Base-by-base conservation (phyloP, 2,797 vertebrate species). In the Sebastes elongatus region DNA sequence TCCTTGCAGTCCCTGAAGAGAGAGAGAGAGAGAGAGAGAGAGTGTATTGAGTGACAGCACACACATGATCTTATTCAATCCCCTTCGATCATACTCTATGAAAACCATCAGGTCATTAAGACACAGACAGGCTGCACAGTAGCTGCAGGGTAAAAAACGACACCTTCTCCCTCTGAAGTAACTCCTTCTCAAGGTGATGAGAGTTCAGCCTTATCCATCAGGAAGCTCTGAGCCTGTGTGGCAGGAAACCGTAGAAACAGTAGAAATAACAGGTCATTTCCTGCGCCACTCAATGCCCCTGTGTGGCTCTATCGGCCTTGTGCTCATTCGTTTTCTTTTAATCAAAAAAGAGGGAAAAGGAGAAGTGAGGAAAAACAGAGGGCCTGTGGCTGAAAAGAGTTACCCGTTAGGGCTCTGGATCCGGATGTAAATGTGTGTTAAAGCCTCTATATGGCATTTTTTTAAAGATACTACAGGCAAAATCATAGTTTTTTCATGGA, bases 1-100 rank as follows among this genome's bases (percentile, higher is more conserved):
- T 89, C 98, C 98, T 73, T 95, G 95, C 25, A 96, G 95, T 86
- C 98, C 98, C 98, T 99, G 80, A 59, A 82, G 76, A 90, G 69
- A 90, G 52, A 64, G 32, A 80, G 27, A 23, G 23, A 23, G 28
- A 82, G 11, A 38, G 35, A 38, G 72, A 90, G 68, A 90, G 67
- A 90, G 66, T 89, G 49, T 11, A 28, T 28, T 56, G 5, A 69
- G 52, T 33, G 49, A 33, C 67, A 56, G 30, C 7, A 46, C 20
- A 73, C 14, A 71, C 9, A 57, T 18, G 27, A 61, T 27, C 28
- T 42, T 25, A 49, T 42, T 65, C 35, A 82, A 59, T 25, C 71
- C 53, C 53, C 25, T 33, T 69, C 27, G 61, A 66, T 60, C 59
- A 42, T 52, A 46, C 32, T 30, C 55, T 57, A 71, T 83, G 57